These are phyloP conservation scores for Aphyosemion australe DNA, from an alignment of 2,113 vertebrate species.

Conservation along the genomic window DNA sequence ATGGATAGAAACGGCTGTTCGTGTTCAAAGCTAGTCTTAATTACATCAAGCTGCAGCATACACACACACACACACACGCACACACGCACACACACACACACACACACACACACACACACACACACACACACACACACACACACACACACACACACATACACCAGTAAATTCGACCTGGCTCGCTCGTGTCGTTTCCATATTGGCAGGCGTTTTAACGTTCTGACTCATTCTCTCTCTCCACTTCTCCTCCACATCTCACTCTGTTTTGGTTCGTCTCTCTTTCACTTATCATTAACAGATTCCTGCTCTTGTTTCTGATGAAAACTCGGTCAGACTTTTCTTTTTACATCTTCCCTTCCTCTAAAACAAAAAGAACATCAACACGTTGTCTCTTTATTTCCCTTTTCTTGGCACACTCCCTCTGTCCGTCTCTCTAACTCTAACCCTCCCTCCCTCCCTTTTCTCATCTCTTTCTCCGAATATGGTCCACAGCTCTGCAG, in stretches of 20 bases:
- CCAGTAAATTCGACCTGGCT: slow-evolving; percentile 56
- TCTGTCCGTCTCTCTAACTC: not conserved
- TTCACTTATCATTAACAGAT: slow-evolving; percentile 12
- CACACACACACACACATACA: slow-evolving; percentile 25
- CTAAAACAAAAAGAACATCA: slow-evolving; percentile 12
- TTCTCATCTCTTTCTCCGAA: slow-evolving; percentile 40
- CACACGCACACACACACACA: slow-evolving; percentile 17
- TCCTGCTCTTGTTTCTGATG: not conserved
- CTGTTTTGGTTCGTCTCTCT: slow-evolving; percentile 7
- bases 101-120: slow-evolving; percentile 24
- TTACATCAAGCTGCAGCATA: slow-evolving; percentile 73
- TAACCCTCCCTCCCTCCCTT: slow-evolving; percentile 19
- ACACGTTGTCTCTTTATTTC: slow-evolving; percentile 15
- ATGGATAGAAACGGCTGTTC: slow-evolving; percentile 46
- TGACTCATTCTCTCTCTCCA: slow-evolving; percentile 70
- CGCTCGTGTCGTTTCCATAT: slow-evolving; percentile 61
- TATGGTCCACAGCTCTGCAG: slow-evolving; percentile 36
- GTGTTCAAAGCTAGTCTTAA: slow-evolving; percentile 63
- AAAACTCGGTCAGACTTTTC: not conserved
- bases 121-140: slow-evolving; percentile 22
- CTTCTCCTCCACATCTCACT: slow-evolving; percentile 39
- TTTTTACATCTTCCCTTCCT: slow-evolving; percentile 1
- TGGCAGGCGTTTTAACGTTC: slow-evolving; percentile 56
- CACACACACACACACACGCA: slow-evolving; percentile 13
- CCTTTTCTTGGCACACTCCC: slow-evolving; percentile 9